A percentile compares a stretch with the other conserved stretches of the same genome.
phyloP scores from a whole-genome alignment of 2,888 invertebrate species.

The Phengaris alcon region DNA sequence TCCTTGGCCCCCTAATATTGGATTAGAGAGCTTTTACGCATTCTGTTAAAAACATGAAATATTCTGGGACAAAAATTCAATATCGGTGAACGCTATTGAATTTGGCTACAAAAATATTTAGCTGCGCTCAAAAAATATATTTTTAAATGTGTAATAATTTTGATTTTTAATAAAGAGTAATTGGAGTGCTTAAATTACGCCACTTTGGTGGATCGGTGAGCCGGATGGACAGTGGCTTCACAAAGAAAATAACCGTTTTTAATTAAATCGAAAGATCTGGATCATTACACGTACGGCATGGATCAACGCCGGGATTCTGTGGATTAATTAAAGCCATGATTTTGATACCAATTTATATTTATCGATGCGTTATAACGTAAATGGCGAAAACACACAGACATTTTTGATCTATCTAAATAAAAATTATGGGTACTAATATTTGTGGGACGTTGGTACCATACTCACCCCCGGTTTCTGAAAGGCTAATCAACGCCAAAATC shows the following conservation, averaged over 20 bases:
- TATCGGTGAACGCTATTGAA: conserved; percentile 4
- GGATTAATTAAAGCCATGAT: conserved; percentile 2
- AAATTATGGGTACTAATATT: too few relatives aligned
- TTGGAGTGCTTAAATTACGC: neutral
- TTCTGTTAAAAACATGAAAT: conserved; percentile 20
- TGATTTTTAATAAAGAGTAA: conserved; percentile 5
- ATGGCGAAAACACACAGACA: neutral
- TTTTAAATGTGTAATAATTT: neutral
- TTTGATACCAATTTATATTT: neutral
- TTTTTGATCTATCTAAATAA: too few relatives aligned
- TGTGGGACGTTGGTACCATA: too few relatives aligned
- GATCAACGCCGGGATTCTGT: neutral
- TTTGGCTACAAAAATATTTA: conserved; percentile 4
- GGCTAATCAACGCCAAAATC: too few relatives aligned
- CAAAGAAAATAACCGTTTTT: conserved; percentile 23
- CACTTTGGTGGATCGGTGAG: neutral
- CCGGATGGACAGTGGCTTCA: neutral
- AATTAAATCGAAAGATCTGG: conserved; percentile 22
- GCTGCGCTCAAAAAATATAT: neutral
- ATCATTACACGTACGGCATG: neutral
- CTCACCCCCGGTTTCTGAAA: too few relatives aligned
- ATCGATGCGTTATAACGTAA: neutral
- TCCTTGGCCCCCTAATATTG: neutral
- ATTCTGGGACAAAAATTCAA: neutral
- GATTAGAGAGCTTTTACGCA: conserved; percentile 25